Evolutionary conservation across 2,113 vertebrate genomes (phyloP).

Genomic region (Chloroceryle aenea): DNA sequence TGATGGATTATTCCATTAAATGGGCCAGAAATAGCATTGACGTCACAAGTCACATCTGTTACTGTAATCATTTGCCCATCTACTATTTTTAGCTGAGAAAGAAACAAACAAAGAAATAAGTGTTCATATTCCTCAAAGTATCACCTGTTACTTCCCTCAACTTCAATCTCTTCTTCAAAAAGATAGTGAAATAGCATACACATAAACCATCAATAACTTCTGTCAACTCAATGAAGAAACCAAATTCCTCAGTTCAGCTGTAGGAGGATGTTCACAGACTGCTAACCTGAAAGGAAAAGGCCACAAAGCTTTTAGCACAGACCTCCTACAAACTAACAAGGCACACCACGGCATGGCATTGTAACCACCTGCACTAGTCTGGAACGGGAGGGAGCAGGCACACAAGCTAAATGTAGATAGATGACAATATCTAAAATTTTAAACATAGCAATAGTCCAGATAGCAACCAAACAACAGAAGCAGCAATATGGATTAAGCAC

Average conservation of each 20-base stretch:
- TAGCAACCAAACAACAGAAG: not conserved
- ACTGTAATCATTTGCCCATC: not conserved
- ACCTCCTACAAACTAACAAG: not conserved
- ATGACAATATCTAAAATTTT: not conserved
- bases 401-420: not conserved
- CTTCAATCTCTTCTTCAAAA: not conserved
- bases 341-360: not conserved
- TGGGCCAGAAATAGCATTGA: constrained; percentile 34
- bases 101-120: not conserved
- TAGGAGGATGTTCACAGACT: not conserved
- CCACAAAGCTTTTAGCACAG: not conserved
- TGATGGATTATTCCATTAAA: constrained; percentile 58
- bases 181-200: not conserved
- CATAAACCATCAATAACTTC: not conserved
- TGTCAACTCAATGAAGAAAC: not conserved
- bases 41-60: constrained; percentile 46
- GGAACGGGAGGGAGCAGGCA: not conserved
- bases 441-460: not conserved
- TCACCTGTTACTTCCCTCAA: not conserved
- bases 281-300: not conserved
- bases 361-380: not conserved
- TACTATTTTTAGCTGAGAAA: not conserved
- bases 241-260: not conserved
- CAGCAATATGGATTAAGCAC: not conserved
- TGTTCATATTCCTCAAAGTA: not conserved